phyloP scores from a whole-genome alignment of 2,113 vertebrate species.

The Catagonus wagneri region DNA sequence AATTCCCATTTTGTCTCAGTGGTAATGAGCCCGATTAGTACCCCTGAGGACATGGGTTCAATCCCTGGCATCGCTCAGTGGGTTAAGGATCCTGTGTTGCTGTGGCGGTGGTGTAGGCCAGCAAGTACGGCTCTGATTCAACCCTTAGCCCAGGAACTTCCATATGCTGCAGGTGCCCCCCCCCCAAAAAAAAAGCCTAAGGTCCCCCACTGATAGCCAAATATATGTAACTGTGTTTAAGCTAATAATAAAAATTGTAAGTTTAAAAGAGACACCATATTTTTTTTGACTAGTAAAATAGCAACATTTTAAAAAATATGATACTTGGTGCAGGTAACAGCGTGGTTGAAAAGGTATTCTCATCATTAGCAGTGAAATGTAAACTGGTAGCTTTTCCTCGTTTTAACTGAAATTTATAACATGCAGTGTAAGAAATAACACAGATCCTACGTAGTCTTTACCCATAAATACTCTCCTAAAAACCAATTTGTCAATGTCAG shows the following conservation, averaged over 20 bases:
- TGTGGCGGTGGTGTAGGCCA: no score
- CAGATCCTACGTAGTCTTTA: not conserved
- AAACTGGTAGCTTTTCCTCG: not conserved
- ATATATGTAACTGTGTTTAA: slow-evolving; percentile 7
- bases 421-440: slow-evolving; percentile 7
- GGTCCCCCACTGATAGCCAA: slow-evolving; percentile 11
- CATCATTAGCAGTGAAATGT: not conserved
- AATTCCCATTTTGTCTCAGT: no score
- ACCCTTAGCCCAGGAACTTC: no score
- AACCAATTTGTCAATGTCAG: not conserved
- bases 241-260: not conserved
- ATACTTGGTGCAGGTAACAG: not conserved
- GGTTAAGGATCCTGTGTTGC: no score
- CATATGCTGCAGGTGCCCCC: no score
- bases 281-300: not conserved
- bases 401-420: not conserved
- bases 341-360: not conserved
- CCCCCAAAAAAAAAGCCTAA: not conserved
- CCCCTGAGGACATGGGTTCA: no score
- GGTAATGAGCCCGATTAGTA: no score
- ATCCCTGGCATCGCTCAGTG: no score
- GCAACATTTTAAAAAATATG: not conserved
- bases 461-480: not conserved
- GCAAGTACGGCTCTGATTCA: no score
- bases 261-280: not conserved